Evolutionary conservation across 2,888 invertebrate species (phyloP).

Genomic region (Odontocerum albicorne): DNA sequence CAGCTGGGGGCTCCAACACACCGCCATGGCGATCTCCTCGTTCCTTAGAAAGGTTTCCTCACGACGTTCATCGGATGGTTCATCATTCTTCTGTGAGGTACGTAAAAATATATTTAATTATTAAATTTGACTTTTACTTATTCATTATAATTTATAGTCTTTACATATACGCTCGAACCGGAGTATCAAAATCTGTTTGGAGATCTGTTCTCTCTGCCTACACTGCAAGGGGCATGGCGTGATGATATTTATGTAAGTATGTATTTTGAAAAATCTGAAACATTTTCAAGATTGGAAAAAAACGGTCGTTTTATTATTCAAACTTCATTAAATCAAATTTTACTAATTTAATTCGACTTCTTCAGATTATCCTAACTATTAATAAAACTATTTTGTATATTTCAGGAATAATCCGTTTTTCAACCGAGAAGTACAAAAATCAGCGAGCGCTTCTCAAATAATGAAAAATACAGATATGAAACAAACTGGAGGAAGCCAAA

Average conservation of each 20-base stretch:
- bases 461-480: conserved; percentile 41
- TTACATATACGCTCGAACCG: too few relatives aligned
- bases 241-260: neutral
- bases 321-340: too few relatives aligned
- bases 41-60: conserved; percentile 33
- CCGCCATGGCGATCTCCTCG: conserved; percentile 39
- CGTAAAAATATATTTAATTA: neutral
- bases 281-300: too few relatives aligned
- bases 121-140: too few relatives aligned
- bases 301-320: too few relatives aligned
- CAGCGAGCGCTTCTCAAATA: conserved; percentile 62
- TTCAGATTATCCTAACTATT: too few relatives aligned
- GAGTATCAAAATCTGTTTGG: too few relatives aligned
- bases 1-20: conserved; percentile 38
- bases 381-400: neutral
- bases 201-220: too few relatives aligned
- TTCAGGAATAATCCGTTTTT: conserved; percentile 57
- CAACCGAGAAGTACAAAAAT: conserved; percentile 64
- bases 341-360: too few relatives aligned
- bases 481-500: conserved; percentile 7
- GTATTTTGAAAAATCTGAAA: neutral
- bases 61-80: conserved; percentile 24
- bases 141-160: too few relatives aligned
- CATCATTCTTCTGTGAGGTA: conserved; percentile 30
- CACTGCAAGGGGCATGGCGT: too few relatives aligned